Evolutionary conservation across 1,140 invertebrate species (phyloP).

Genomic region (Agrilus planipennis): DNA sequence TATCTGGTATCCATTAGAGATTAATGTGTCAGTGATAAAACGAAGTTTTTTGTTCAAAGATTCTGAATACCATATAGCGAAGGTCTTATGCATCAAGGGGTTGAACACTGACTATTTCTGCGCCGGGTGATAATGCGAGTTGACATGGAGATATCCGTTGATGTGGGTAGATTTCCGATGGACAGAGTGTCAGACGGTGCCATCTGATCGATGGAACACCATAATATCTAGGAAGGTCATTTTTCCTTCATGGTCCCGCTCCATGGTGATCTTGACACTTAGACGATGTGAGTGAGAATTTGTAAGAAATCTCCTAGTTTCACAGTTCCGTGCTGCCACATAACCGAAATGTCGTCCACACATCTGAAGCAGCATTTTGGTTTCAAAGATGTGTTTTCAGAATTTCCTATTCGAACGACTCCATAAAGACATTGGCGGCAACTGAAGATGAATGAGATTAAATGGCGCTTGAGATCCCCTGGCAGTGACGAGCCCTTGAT

Average conservation of each 20-base stretch:
- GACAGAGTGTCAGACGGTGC: neutral
- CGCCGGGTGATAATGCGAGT: neutral
- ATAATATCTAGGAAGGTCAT: too few relatives aligned
- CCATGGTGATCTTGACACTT: neutral
- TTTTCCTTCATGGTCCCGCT: neutral
- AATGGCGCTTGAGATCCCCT: too few relatives aligned
- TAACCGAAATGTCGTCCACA: neutral
- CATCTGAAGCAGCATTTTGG: neutral
- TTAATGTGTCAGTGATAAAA: too few relatives aligned
- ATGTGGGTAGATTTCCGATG: neutral
- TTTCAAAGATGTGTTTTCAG: neutral
- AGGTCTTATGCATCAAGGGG: neutral
- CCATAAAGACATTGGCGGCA: conserved; percentile 1
- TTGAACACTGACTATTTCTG: neutral
- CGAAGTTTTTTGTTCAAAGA: too few relatives aligned
- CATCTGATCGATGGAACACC: too few relatives aligned
- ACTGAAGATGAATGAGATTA: too few relatives aligned
- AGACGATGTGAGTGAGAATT: neutral
- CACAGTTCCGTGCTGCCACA: neutral
- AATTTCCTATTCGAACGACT: too few relatives aligned
- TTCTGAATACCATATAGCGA: too few relatives aligned
- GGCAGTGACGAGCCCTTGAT: too few relatives aligned
- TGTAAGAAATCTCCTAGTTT: neutral
- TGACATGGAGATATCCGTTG: neutral
- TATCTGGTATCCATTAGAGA: too few relatives aligned